Percentiles rank a stretch among this genome's conserved stretches.
Conservation (phyloP, 2,888 invertebrate species). For the Pediacus dermestoides region DNA sequence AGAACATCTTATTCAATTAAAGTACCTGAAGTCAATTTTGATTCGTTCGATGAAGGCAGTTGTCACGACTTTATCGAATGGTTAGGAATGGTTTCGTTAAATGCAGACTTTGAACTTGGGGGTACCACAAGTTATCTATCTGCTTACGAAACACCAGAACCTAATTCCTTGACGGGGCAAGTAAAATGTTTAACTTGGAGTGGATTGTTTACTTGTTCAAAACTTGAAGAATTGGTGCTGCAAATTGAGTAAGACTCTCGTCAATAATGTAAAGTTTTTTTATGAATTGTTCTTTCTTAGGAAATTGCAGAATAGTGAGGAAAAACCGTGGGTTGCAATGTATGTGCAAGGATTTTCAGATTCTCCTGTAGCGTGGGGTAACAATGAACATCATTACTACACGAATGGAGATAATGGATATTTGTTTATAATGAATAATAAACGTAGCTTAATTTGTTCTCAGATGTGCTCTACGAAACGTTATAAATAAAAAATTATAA, state of each 20-base stretch:
- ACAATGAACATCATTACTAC: constrained; percentile 40
- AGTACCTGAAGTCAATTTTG: constrained; percentile 44
- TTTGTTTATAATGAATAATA: background rate
- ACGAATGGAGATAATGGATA: constrained; percentile 2
- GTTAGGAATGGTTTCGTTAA: constrained; percentile 54
- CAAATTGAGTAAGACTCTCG: constrained; percentile 10
- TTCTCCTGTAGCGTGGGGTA: constrained; percentile 51
- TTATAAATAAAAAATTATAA: constrained; percentile 2
- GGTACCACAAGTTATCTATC: constrained; percentile 40
- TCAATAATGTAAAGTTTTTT: constrained; percentile 14
- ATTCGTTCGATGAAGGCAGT: constrained; percentile 31
- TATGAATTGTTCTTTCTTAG: constrained; percentile 18
- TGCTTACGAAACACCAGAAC: constrained; percentile 46
- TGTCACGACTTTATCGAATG: constrained; percentile 53
- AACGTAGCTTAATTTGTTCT: background rate
- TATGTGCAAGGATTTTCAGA: constrained; percentile 58
- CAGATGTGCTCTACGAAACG: background rate
- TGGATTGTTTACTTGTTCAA: constrained; percentile 52
- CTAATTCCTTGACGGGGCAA: constrained; percentile 41
- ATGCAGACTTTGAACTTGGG: constrained; percentile 44
- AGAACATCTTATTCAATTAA: constrained; percentile 44
- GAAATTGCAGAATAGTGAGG: constrained; percentile 24
- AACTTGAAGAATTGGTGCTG: constrained; percentile 41
- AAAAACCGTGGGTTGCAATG: constrained; percentile 51
- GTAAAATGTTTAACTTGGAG: constrained; percentile 49